Evolutionary conservation across 2,888 invertebrate genomes (phyloP).

Genomic region (Arge pagana): DNA sequence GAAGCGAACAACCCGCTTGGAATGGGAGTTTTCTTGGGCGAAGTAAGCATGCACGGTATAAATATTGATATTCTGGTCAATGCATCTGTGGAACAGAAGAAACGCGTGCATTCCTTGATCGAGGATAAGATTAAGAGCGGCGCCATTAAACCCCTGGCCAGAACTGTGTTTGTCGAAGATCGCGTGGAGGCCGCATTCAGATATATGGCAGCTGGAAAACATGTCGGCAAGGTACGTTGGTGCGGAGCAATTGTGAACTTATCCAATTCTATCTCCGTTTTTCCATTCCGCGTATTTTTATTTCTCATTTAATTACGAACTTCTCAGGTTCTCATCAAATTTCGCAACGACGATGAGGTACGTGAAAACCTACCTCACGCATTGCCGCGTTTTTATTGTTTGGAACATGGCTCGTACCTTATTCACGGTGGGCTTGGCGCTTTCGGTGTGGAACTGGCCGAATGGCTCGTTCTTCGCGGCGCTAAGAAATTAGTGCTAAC

Average conservation of each 20-base stretch:
- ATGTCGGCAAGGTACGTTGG: conserved; percentile 74
- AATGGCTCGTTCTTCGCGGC: conserved; percentile 85
- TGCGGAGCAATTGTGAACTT: neutral
- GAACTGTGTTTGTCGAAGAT: conserved; percentile 67
- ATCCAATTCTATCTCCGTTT: conserved; percentile 1
- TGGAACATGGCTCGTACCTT: conserved; percentile 63
- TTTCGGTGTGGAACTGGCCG: conserved; percentile 86
- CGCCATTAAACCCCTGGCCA: conserved; percentile 70
- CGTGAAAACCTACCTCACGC: conserved; percentile 50
- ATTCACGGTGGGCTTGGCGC: conserved; percentile 87
- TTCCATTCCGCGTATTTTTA: conserved; percentile 6
- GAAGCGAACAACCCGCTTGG: conserved; percentile 68
- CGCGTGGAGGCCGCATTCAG: conserved; percentile 76
- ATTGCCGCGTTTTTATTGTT: conserved; percentile 60
- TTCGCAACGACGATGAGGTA: conserved; percentile 37
- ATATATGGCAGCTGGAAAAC: conserved; percentile 71
- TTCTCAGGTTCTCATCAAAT: conserved; percentile 44
- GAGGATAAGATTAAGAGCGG: conserved; percentile 69
- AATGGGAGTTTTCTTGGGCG: conserved; percentile 72
- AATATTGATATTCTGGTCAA: conserved; percentile 73
- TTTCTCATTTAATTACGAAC: neutral
- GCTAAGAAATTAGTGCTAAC: conserved; percentile 78
- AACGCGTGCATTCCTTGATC: conserved; percentile 62
- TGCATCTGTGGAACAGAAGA: conserved; percentile 61
- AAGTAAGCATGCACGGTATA: conserved; percentile 77